Base-by-base conservation (phyloP, 2,113 vertebrate genomes). In the Pseudopodoces humilis region DNA sequence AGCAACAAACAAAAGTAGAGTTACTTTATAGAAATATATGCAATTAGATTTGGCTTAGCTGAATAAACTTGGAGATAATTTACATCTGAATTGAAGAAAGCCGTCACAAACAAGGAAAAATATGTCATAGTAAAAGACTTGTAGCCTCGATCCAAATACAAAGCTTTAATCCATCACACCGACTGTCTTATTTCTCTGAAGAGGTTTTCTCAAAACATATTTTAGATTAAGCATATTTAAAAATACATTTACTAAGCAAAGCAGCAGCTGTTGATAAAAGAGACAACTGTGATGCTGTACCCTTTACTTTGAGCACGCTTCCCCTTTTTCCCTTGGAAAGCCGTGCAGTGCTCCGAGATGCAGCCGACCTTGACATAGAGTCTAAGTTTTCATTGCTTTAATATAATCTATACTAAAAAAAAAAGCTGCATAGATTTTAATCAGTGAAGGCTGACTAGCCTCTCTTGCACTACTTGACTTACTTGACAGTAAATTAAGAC, bases 1-100 rank as follows among this genome's bases (percentile, higher is more conserved):
- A 82, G 77, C 81, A 84, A 91, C 83, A 95, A 91, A 95, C 47
- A 90, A 49, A 94, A 94, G 90, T 7, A 81, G 80, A 80, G 76
- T 43, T 92, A 93, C 79, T 83, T 96, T 90, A 81, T 13, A 95
- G 94, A 86, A 85, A 91, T 68, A 84, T 50, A 93, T 75, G 91
- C 92, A 95, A 91, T 96, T 92, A 83, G 90, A 96, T 92, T 46
- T 41, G 86, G 56, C 82, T 94, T 95, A 90, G 85, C 28, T 94
- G 95, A 94, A 96, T 87, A 88, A 85, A 91, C 92, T 63, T 84
- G 68, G 43, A 83, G 78, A 79, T 79, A 69, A 94, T 94, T 96
- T 96, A 95, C 95, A 95, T 97, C 46, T 95, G 86, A 92, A 94
- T 91, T 95, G 89, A 83, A 78, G 75, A 91, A 93, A 90, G 67